These are phyloP conservation scores for Peromyscus maniculatus DNA, from an alignment of 2,113 vertebrate species.

Conservation along the genomic window DNA sequence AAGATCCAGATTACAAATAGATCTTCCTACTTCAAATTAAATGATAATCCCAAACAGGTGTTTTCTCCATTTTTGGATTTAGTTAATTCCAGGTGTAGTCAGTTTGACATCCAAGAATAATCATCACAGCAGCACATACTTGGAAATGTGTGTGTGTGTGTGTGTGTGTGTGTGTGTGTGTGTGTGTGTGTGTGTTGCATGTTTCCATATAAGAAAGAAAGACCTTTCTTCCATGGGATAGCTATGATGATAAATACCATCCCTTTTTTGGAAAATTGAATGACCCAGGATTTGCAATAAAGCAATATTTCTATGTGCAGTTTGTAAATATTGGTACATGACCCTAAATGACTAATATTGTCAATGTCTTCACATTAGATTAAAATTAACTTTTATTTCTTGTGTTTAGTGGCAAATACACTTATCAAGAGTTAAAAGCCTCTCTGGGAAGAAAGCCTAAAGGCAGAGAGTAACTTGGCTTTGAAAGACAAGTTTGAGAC, in stretches of 20 bases:
- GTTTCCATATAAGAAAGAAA: background rate
- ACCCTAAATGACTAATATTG: background rate
- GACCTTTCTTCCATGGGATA: background rate
- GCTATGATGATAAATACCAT: background rate
- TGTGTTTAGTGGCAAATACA: background rate
- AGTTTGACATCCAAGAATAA: background rate
- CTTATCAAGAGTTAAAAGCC: background rate
- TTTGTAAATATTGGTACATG: background rate
- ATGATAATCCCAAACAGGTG: background rate
- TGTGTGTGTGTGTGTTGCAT: background rate
- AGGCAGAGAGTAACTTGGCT: background rate
- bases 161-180: background rate
- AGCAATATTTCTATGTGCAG: background rate
- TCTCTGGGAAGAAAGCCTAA: background rate
- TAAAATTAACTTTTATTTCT: background rate
- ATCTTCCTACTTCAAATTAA: background rate
- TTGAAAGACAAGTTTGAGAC: background rate
- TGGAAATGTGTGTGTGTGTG: background rate
- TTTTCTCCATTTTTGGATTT: background rate
- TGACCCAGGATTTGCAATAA: background rate
- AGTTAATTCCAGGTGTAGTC: background rate
- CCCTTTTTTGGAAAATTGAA: background rate
- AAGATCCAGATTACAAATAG: background rate
- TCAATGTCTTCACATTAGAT: background rate
- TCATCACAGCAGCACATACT: background rate